Evolutionary conservation across 1,140 invertebrate species (phyloP), one percentile per base, ranked within the genome.

Genomic region (Oedothorax gibbosus): DNA sequence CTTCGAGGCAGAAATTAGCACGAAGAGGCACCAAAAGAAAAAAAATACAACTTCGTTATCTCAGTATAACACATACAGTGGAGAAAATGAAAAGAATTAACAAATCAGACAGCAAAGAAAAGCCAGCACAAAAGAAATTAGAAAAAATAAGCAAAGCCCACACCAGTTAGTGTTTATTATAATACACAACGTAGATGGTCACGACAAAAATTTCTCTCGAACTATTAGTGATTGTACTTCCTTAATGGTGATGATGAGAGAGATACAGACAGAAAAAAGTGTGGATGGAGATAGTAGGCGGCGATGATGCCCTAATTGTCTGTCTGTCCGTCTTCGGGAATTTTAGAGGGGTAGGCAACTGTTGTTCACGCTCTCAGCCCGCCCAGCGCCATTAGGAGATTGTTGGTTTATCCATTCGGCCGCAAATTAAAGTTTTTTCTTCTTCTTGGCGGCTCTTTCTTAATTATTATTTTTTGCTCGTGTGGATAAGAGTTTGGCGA

Each of bases 251-350:
- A 72, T 82, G 79, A 56, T 53, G 56, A 82, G 57, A 73, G 79
- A 82, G 72, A 72, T 82, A 72, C 57, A 72, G 64, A 82, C 68
- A 82, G 53, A 66, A 80, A 71, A 53, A 82, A 82, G 79, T 56
- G 51, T 72, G 73, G 79, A 82, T 53, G 79, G 54, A 73, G 79
- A 82, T 73, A 73, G 79, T 73, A 72, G 56, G 79, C 69, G 79
- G 79, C 68, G 79, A 82, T 82, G 79, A 82, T 72, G 79, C 79
- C 69, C 79, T 82, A 82, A 82, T 82, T 82, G 79, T 82, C 79
- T 68, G 69, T 82, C 79, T 73, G 79, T 82, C 79, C 62, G 60
- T 77, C 49, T 35, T 53, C 53, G 10, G 51, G 79, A 56, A 73
- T 53, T 57, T 64, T 50, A 64, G 18, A 57, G 57, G 69, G 68